Conservation (phyloP, 2,113 vertebrate species). For the Porphyrio hochstetteri region DNA sequence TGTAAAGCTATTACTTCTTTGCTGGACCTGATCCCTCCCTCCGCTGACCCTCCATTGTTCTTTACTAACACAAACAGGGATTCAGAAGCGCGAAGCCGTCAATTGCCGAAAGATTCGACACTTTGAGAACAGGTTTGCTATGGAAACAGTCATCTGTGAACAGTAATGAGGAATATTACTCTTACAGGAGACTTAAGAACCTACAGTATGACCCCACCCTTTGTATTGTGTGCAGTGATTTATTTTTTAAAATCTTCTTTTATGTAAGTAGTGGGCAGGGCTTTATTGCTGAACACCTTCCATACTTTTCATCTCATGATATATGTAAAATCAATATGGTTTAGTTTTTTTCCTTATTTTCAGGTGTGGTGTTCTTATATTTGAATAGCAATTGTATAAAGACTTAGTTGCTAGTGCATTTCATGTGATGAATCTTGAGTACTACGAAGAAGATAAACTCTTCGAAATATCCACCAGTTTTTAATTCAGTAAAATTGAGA, state of each 20-base stretch:
- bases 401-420: constrained; percentile 67
- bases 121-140: constrained; percentile 87
- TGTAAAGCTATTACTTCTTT: not conserved
- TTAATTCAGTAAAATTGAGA: constrained; percentile 62
- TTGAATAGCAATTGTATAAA: constrained; percentile 72
- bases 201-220: constrained; percentile 66
- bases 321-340: constrained; percentile 68
- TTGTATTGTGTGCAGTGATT: constrained; percentile 82
- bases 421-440: constrained; percentile 58
- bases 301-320: constrained; percentile 72
- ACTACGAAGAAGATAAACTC: constrained; percentile 42
- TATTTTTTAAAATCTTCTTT: constrained; percentile 78
- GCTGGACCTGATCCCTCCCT: not conserved
- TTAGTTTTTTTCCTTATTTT: constrained; percentile 64
- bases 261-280: constrained; percentile 77
- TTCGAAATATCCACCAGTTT: constrained; percentile 61
- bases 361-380: constrained; percentile 76
- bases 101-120: constrained; percentile 89
- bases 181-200: constrained; percentile 38
- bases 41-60: not conserved
- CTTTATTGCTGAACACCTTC: constrained; percentile 67
- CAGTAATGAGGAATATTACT: constrained; percentile 57
- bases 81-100: constrained; percentile 90
- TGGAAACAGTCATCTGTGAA: constrained; percentile 92
- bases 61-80: constrained; percentile 74